Conservation (phyloP, 2,888 invertebrate genomes). For the Eledona agricola region DNA sequence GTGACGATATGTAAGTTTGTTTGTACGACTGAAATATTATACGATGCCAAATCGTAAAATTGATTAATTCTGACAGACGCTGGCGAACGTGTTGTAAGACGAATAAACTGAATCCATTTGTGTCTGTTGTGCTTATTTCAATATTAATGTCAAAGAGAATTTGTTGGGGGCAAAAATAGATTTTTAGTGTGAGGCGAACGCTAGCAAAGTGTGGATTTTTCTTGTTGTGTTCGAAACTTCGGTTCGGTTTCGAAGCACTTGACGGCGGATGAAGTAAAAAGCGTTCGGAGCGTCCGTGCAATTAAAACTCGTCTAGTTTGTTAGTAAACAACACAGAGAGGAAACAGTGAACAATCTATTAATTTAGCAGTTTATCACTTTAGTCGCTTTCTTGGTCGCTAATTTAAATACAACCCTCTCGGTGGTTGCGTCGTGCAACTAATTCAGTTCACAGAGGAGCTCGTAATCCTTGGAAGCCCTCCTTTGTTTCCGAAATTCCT, state of each 20-base stretch:
- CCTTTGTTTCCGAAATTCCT: slow-evolving; percentile 53
- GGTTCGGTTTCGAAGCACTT: too few species aligned
- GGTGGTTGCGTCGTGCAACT: slow-evolving; percentile 45
- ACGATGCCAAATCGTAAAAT: slow-evolving; percentile 3
- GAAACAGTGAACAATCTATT: slow-evolving; percentile 51
- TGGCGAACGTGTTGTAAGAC: not conserved
- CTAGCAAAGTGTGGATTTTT: too few species aligned
- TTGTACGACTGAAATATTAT: too few species aligned
- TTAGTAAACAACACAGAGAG: slow-evolving; percentile 32
- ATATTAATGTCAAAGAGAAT: too few species aligned
- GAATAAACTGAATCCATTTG: not conserved
- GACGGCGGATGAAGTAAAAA: not conserved
- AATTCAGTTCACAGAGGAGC: slow-evolving; percentile 45
- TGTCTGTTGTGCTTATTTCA: slow-evolving; percentile 2
- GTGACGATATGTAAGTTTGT: too few species aligned
- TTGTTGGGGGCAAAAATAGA: too few species aligned
- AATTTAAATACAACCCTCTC: slow-evolving; percentile 56
- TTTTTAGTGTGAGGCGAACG: too few species aligned
- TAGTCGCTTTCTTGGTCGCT: slow-evolving; percentile 55
- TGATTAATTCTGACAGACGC: not conserved
- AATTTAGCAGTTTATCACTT: slow-evolving; percentile 57
- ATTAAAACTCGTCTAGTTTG: slow-evolving; percentile 24
- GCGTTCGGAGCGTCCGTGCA: too few species aligned
- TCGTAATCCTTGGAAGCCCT: slow-evolving; percentile 51
- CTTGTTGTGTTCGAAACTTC: too few species aligned